Base-by-base conservation (phyloP, 2,888 invertebrate genomes). In the Apamea sordens region DNA sequence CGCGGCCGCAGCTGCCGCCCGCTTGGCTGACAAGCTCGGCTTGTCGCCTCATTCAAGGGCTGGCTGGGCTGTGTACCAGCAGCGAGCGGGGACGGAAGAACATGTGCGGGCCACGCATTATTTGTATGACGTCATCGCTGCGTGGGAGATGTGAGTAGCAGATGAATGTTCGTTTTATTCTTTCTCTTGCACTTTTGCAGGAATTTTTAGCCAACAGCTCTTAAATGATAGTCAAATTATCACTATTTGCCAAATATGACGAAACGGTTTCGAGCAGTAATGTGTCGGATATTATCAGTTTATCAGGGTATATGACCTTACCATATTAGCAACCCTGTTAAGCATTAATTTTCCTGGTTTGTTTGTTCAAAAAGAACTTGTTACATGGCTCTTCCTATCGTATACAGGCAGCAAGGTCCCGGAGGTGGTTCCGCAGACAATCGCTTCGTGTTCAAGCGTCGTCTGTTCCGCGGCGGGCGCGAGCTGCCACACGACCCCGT, bases 51-150 rank as follows among this genome's bases (percentile, higher is more conserved):
- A 91, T 79, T 91, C 96, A 21, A 97, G 98, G 32, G 98, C 99
- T 87, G 99, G 99, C 76, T 99, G 99, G 99, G 99, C 99, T 0
- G 98, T 99, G 85, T 99, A 99, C 95, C 98, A 99, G 95, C 98
- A 98, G 91, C 97, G 98, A 10, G 98, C 98, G 0, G 98, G 98
- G 88, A 98, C 98, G 2, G 99, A 99, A 93, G 98, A 99, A 90
- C 99, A 99, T 91, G 98, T 99, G 41, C 97, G 99, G 72, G 98
- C 98, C 2, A 98, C 99, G 93, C 98, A 99, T 93, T 99, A 99
- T 93, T 96, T 99, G 0, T 99, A 99, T 90, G 99, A 99, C 94
- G 98, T 99, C 67, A 98, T 99, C 87, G 98, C 99, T 0, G 98
- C 98, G 24, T 99, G 99, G 99, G 99, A 99, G 97, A 97, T 98